Conservation (phyloP, 2,888 invertebrate species). For the Palloptera scutellata region DNA sequence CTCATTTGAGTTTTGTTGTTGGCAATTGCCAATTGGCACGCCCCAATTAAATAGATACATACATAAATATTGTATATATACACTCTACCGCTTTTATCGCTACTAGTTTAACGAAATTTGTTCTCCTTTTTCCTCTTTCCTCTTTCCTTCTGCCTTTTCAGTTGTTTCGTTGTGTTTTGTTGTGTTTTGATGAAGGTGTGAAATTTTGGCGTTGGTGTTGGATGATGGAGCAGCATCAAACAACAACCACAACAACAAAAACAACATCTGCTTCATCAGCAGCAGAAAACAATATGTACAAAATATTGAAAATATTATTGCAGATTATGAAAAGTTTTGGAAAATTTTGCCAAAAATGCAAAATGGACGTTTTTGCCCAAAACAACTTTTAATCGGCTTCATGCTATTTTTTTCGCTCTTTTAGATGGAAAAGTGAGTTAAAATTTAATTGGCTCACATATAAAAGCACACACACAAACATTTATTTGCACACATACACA, state of each 20-base stretch:
- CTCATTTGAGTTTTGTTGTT: constrained; percentile 48
- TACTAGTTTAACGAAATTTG: too few species aligned
- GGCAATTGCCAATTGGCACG: constrained; percentile 47
- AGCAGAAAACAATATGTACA: too few species aligned
- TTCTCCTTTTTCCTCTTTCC: not conserved
- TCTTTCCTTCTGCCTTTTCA: not conserved
- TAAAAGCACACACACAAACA: not conserved
- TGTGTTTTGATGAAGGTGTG: constrained; percentile 12
- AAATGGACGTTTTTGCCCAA: too few species aligned
- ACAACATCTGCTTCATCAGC: too few species aligned
- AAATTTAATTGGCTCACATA: not conserved
- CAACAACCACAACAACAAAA: not conserved
- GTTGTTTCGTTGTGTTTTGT: constrained; percentile 13
- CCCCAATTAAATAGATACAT: constrained; percentile 59
- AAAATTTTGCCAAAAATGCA: too few species aligned
- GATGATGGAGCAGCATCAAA: not conserved
- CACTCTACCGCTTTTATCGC: too few species aligned
- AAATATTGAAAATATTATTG: too few species aligned
- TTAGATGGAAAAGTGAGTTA: too few species aligned
- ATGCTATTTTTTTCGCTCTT: too few species aligned
- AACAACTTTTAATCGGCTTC: too few species aligned
- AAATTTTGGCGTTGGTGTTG: constrained; percentile 7
- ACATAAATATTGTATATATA: constrained; percentile 47
- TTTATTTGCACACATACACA: not conserved
- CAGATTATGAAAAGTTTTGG: too few species aligned